Conservation (phyloP, 1,140 invertebrate genomes). For the Teleopsis dalmanni region DNA sequence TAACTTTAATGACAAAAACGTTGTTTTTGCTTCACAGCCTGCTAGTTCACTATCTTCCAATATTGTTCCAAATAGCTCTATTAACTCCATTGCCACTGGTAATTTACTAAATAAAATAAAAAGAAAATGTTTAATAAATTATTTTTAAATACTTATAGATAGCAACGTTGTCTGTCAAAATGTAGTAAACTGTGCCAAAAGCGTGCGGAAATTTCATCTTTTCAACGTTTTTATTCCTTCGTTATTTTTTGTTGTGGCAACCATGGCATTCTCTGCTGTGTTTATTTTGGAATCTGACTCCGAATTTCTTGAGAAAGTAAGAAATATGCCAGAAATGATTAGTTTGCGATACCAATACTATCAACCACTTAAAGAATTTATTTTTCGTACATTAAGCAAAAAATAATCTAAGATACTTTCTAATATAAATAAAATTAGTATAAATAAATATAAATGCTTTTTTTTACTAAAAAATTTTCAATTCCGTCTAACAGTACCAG, state of each 20-base stretch:
- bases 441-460: no score
- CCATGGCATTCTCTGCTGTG: conserved; percentile 52
- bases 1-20: no score
- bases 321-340: conserved; percentile 71
- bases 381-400: no score
- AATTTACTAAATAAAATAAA: neutral
- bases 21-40: neutral
- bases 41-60: neutral
- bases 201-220: conserved; percentile 50
- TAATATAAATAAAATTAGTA: no score
- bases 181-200: conserved; percentile 23
- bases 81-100: neutral
- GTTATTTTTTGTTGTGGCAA: conserved; percentile 58
- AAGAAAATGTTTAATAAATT: neutral
- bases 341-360: conserved; percentile 73
- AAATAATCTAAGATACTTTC: no score
- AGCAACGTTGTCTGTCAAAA: conserved; percentile 15
- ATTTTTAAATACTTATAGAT: neutral
- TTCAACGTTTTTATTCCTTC: conserved; percentile 65
- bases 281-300: conserved; percentile 69
- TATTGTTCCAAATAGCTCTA: neutral
- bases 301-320: conserved; percentile 57
- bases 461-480: no score
- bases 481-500: no score
- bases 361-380: conserved; percentile 70